These are phyloP conservation scores for Athalia circularis DNA, from an alignment of 2,888 invertebrate species.

Conservation along the genomic window DNA sequence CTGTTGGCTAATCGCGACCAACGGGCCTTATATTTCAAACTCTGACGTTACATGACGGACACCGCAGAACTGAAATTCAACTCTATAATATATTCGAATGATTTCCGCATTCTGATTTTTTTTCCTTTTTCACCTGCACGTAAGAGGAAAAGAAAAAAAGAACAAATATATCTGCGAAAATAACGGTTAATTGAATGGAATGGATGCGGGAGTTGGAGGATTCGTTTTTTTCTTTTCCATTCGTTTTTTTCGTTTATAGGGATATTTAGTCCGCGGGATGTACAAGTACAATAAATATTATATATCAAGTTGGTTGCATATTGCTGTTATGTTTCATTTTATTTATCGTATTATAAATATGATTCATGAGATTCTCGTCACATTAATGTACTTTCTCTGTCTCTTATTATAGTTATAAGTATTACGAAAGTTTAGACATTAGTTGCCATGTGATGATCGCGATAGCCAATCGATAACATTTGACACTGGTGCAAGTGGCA, in stretches of 20 bases:
- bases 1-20: not conserved
- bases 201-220: too few relatives aligned
- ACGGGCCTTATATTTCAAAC: too few relatives aligned
- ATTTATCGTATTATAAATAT: not conserved
- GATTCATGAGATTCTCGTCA: slow-evolving; percentile 1
- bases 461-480: slow-evolving; percentile 44
- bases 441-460: slow-evolving; percentile 14
- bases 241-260: too few relatives aligned
- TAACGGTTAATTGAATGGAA: too few relatives aligned
- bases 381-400: slow-evolving; percentile 6
- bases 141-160: not conserved
- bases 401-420: not conserved
- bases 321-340: not conserved
- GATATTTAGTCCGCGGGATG: too few relatives aligned
- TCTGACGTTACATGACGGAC: too few relatives aligned
- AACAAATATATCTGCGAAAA: too few relatives aligned
- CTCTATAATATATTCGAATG: too few relatives aligned
- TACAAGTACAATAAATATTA: too few relatives aligned
- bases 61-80: too few relatives aligned
- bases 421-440: slow-evolving; percentile 32
- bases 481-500: slow-evolving; percentile 26
- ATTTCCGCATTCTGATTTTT: not conserved
- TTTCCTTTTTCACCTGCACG: not conserved
- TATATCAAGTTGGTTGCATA: too few relatives aligned
- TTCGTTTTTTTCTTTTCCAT: too few relatives aligned